Conservation (phyloP, 2,113 vertebrate genomes). For the Planiliza haematocheilus region DNA sequence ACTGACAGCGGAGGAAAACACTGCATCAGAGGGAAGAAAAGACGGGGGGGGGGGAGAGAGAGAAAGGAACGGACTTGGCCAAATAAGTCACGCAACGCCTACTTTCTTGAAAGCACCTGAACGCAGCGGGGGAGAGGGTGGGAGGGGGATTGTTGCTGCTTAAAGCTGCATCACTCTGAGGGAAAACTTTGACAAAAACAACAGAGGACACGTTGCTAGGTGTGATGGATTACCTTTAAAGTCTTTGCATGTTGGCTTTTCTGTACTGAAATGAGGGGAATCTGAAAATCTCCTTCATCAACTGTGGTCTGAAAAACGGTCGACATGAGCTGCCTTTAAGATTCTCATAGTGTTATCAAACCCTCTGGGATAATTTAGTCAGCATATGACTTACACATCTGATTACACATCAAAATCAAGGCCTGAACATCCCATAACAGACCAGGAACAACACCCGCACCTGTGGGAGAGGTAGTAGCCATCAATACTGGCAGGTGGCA, state of each 20-base stretch:
- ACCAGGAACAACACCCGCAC: too few relatives aligned
- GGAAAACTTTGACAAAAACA: constrained; percentile 24
- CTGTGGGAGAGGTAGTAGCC: too few relatives aligned
- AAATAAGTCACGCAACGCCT: not conserved
- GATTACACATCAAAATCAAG: too few relatives aligned
- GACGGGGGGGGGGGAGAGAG: not conserved
- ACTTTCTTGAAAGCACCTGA: constrained; percentile 30
- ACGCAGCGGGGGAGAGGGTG: too few relatives aligned
- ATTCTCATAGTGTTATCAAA: not conserved
- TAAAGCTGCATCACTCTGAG: constrained; percentile 1
- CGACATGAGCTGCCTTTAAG: not conserved
- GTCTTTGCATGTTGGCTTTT: constrained; percentile 36
- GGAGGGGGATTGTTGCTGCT: not conserved
- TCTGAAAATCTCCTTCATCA: constrained; percentile 34
- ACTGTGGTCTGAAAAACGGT: not conserved
- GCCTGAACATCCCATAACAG: too few relatives aligned
- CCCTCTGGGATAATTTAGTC: not conserved
- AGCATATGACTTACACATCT: not conserved
- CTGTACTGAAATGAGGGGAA: constrained; percentile 44
- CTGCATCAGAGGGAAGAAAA: not conserved
- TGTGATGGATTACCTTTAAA: constrained; percentile 52
- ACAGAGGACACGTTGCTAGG: not conserved
- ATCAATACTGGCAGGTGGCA: too few relatives aligned
- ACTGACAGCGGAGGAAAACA: constrained; percentile 14
- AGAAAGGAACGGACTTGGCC: not conserved